phyloP scores from a whole-genome alignment of 2,888 invertebrate genomes.

The Anodontia alba region DNA sequence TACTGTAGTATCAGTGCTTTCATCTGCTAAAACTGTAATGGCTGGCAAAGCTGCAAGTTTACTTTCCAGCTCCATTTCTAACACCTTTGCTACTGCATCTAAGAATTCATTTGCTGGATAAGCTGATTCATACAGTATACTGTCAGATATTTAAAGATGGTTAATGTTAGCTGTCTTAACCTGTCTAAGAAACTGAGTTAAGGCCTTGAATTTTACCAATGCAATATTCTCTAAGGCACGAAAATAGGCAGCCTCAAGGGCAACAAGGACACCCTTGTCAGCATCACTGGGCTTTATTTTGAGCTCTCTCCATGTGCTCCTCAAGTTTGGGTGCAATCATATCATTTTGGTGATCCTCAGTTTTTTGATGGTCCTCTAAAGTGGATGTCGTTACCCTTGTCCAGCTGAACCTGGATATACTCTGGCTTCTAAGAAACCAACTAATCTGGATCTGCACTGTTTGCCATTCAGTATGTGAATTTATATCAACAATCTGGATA shows the following conservation, averaged over 20 bases:
- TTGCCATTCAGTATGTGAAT: no score
- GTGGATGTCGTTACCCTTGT: background rate
- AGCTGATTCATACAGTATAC: background rate
- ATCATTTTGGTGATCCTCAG: background rate
- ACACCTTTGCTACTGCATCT: background rate
- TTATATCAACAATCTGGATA: no score
- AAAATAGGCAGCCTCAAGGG: background rate
- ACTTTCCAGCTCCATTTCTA: background rate
- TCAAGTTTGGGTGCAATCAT: background rate
- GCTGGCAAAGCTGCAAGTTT: conserved; percentile 11
- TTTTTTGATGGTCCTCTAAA: no score
- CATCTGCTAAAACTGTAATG: conserved; percentile 41
- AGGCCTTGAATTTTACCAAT: background rate
- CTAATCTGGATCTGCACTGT: no score
- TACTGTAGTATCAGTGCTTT: no score
- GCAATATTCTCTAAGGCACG: background rate
- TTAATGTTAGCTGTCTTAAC: background rate
- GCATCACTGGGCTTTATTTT: background rate
- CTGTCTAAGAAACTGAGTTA: background rate
- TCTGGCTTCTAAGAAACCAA: no score
- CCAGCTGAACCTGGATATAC: no score
- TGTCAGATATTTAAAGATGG: background rate
- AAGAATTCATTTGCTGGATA: background rate
- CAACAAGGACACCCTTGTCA: background rate
- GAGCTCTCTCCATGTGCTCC: background rate